These are phyloP conservation scores for Mormyrus iriodes DNA, from an alignment of 2,113 vertebrate species.

Conservation along the genomic window DNA sequence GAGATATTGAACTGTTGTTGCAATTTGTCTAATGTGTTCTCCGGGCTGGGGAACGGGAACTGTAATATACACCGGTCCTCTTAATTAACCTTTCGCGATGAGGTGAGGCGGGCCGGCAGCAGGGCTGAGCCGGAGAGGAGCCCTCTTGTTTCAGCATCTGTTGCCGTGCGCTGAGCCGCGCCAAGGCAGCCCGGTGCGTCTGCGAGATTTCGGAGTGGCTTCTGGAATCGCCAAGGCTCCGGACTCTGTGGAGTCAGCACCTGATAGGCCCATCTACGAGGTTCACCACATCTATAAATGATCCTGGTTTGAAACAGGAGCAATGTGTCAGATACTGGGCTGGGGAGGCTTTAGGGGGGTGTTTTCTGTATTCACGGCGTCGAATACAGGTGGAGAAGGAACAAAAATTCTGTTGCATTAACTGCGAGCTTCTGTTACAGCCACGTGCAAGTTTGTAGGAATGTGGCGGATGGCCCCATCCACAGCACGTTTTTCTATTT, in stretches of 20 bases:
- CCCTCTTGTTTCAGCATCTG: conserved; percentile 8
- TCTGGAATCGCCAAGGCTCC: neutral
- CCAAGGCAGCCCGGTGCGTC: neutral
- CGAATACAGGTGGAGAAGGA: neutral
- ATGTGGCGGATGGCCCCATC: neutral
- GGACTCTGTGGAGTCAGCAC: neutral
- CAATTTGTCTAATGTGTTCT: conserved; percentile 22
- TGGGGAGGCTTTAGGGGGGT: neutral
- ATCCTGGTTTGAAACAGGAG: neutral
- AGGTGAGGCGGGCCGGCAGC: neutral
- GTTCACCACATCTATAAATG: neutral
- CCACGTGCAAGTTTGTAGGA: neutral
- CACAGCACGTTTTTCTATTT: neutral
- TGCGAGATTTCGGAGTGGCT: neutral
- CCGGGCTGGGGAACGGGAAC: neutral
- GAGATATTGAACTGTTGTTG: conserved; percentile 25
- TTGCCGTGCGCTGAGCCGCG: neutral
- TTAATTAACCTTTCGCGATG: conserved; percentile 13
- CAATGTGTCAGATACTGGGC: neutral
- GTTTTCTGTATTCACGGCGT: neutral
- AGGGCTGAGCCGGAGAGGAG: neutral
- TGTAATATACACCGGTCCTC: conserved; percentile 10
- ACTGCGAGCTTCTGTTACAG: neutral
- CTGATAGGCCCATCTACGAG: neutral
- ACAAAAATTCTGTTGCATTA: neutral